Evolutionary conservation across 2,797 vertebrate genomes (phyloP), one percentile per base, ranked within the genome.

Genomic region (Coreius guichenoti): DNA sequence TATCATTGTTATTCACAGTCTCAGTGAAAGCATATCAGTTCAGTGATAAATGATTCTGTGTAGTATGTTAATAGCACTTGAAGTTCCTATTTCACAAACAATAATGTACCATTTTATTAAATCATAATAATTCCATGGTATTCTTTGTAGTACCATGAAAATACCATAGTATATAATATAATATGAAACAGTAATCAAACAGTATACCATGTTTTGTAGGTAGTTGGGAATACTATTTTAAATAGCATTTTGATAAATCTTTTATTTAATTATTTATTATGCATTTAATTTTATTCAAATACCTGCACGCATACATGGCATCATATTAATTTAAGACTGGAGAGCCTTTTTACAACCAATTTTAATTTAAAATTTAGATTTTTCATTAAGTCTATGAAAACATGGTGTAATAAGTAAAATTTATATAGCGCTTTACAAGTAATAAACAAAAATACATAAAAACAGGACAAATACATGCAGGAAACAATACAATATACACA

Each of bases 21-120:
- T 79, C 36, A 31, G 26, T 47, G 58, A 31, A 81, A 45, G 36
- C 80, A 45, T 58, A 43, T 45, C 80, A 43, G 54, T 61, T 73
- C n/a, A 82, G 19, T 73, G 80, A 73, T 82, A 33, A 73, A 82
- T 82, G 54, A 31, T 58, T 45, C 11, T 61, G 11, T 16, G 26
- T 29, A 47, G 80, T 36, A 70, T 82, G 61, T 49, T 72, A 85
- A 63, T 31, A 13, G 58, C 26, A 31, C n/a, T 79, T 79, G 36
- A 79, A 63, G 8, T 58, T 77, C 8, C 36, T n/a, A 39, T 58
- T 77, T 39, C 51, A 58, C 33, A 77, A 61, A 77, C 23, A 54
- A 33, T 39, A 39, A 61, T 36, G 13, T 26, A 26, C 23, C 14
- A 61, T 61, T 14, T 29, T 16, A 3, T 17, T 26, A 19, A 13